These are phyloP conservation scores for Brienomyrus brachyistius DNA, from an alignment of 2,113 vertebrate genomes.

Conservation along the genomic window DNA sequence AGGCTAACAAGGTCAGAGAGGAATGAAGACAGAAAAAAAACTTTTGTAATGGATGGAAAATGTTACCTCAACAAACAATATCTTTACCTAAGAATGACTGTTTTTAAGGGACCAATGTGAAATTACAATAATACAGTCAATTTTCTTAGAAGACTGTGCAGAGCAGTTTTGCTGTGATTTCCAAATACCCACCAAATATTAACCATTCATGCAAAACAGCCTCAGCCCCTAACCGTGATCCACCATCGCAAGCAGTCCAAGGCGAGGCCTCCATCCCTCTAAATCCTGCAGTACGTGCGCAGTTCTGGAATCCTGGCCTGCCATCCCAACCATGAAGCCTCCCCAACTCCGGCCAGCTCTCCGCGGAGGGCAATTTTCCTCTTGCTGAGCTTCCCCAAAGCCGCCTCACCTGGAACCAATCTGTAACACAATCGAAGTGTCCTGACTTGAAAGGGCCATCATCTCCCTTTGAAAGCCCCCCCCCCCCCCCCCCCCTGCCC, in stretches of 20 bases:
- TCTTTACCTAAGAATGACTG: slow-evolving; percentile 31
- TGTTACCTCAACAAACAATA: background rate
- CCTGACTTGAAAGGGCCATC: slow-evolving; percentile 70
- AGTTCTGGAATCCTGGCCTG: slow-evolving; percentile 65
- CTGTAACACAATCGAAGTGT: slow-evolving; percentile 70
- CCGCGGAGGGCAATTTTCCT: slow-evolving; percentile 66
- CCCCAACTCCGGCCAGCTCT: slow-evolving; percentile 51
- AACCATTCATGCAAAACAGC: slow-evolving; percentile 38
- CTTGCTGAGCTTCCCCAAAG: slow-evolving; percentile 64
- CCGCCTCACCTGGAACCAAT: slow-evolving; percentile 80
- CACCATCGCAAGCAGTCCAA: slow-evolving; percentile 67
- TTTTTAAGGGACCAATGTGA: slow-evolving; percentile 51
- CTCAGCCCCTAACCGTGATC: slow-evolving; percentile 57
- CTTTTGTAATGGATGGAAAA: background rate
- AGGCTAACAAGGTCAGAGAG: background rate
- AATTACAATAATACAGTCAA: slow-evolving; percentile 44
- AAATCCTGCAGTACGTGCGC: slow-evolving; percentile 67
- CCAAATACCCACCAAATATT: slow-evolving; percentile 50
- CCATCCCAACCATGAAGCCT: slow-evolving; percentile 68
- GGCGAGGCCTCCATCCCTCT: slow-evolving; percentile 59
- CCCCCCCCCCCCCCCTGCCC: slow-evolving; percentile 40
- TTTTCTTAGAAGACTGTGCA: slow-evolving; percentile 37
- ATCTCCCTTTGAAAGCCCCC: slow-evolving; percentile 67
- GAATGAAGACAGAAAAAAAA: background rate
- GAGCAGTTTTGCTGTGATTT: slow-evolving; percentile 24